Evolutionary conservation across 2,113 vertebrate species (phyloP).

Genomic region (Nycticorax nycticorax): DNA sequence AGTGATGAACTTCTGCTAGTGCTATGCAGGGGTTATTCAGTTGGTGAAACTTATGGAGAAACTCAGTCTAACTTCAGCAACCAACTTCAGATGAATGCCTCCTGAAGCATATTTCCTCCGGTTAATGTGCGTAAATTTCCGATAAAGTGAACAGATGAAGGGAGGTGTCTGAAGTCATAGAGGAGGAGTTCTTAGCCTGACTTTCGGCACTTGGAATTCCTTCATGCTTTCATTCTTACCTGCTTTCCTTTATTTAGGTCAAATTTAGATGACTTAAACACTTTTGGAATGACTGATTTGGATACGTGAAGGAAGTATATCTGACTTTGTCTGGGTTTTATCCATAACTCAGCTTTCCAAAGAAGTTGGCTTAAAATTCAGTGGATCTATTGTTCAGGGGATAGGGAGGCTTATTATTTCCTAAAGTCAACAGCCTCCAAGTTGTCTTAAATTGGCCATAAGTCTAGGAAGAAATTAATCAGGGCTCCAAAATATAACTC

Average conservation of each 20-base stretch:
- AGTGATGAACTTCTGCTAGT: neutral
- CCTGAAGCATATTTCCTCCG: neutral
- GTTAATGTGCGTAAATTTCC: neutral
- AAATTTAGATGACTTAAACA: neutral
- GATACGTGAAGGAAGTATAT: neutral
- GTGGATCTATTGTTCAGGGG: neutral
- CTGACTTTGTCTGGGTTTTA: neutral
- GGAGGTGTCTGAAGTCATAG: neutral
- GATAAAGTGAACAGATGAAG: neutral
- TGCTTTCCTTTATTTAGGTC: neutral
- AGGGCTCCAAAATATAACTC: neutral
- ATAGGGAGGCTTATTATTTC: neutral
- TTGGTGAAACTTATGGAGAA: neutral
- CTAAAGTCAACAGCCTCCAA: neutral
- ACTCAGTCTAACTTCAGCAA: neutral
- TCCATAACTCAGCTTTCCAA: neutral
- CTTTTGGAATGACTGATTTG: neutral
- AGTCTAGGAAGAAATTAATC: constrained; percentile 51
- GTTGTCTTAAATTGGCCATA: neutral
- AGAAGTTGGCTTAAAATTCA: neutral
- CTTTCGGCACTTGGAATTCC: neutral
- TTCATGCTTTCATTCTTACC: neutral
- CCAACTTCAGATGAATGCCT: neutral
- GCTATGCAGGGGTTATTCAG: neutral
- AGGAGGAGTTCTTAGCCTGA: neutral